A percentile compares a stretch with the other conserved stretches of the same genome.
Conservation (phyloP, 2,797 vertebrate genomes). For the Labroides dimidiatus region DNA sequence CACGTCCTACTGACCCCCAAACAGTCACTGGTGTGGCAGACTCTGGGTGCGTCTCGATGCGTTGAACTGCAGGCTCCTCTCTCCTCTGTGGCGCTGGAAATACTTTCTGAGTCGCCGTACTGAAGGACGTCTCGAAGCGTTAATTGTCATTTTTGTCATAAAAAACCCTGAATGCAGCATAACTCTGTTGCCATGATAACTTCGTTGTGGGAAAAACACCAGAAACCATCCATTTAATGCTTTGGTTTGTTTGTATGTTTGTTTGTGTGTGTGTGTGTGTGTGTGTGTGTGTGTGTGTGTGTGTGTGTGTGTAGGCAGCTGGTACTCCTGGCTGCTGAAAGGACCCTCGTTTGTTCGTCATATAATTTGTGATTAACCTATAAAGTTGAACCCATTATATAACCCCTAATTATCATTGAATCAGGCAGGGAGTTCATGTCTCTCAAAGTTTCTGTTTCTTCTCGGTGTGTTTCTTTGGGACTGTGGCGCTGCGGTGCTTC, state of each 20-base stretch:
- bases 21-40: no score
- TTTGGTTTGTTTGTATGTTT: background rate
- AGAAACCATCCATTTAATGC: background rate
- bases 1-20: no score
- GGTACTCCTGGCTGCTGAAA: slow-evolving; percentile 47
- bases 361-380: slow-evolving; percentile 50
- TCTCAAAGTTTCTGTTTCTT: slow-evolving; percentile 9
- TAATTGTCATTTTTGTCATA: no score
- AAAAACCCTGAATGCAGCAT: no score
- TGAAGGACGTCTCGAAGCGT: no score
- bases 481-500: slow-evolving; percentile 10
- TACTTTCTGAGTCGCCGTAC: no score
- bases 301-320: slow-evolving; percentile 25
- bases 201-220: background rate
- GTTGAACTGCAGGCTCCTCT: no score
- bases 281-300: background rate
- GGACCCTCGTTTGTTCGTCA: slow-evolving; percentile 60
- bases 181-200: no score
- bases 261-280: background rate
- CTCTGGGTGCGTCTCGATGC: no score
- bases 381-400: slow-evolving; percentile 27
- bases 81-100: no score
- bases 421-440: background rate
- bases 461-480: slow-evolving; percentile 6
- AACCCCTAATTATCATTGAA: slow-evolving; percentile 36